phyloP scores from a whole-genome alignment of 2,797 vertebrate species.

The Eupleurogrammus muticus region DNA sequence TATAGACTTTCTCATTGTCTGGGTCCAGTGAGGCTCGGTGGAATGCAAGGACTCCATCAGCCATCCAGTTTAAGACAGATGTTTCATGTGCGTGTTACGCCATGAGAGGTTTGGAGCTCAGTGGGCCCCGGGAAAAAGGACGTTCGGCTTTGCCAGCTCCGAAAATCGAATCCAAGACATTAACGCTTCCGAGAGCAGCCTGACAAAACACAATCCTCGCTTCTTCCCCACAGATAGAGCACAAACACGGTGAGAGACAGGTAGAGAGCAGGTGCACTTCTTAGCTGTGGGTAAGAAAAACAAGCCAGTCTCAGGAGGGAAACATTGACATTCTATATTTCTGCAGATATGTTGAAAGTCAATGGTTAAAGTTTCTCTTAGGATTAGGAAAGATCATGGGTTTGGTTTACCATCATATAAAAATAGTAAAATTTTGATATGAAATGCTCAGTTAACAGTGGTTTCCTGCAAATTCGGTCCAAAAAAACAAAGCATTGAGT shows the following conservation, averaged over 20 bases:
- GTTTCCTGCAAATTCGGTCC: no score
- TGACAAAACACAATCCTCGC: conserved; percentile 60
- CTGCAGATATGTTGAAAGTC: no score
- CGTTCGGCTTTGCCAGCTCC: conserved; percentile 28
- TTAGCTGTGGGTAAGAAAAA: conserved; percentile 27
- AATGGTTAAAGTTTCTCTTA: no score
- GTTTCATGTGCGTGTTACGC: neutral
- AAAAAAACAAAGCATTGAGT: no score
- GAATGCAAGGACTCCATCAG: conserved; percentile 37
- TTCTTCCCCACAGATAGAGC: conserved; percentile 48
- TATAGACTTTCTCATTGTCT: conserved; percentile 9
- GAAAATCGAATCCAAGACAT: conserved; percentile 59
- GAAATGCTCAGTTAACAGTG: no score
- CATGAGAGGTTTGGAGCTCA: conserved; percentile 31
- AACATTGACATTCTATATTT: no score
- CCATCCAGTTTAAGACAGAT: conserved; percentile 36
- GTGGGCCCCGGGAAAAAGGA: conserved; percentile 36
- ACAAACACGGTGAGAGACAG: conserved; percentile 20
- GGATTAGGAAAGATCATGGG: no score
- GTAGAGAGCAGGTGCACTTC: conserved; percentile 33
- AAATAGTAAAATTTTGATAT: no score
- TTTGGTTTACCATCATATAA: no score
- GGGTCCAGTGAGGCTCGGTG: conserved; percentile 23
- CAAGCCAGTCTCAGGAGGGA: no score
- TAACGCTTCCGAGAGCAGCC: conserved; percentile 40